Conservation (phyloP, 2,797 vertebrate species). For the Mallotus villosus region DNA sequence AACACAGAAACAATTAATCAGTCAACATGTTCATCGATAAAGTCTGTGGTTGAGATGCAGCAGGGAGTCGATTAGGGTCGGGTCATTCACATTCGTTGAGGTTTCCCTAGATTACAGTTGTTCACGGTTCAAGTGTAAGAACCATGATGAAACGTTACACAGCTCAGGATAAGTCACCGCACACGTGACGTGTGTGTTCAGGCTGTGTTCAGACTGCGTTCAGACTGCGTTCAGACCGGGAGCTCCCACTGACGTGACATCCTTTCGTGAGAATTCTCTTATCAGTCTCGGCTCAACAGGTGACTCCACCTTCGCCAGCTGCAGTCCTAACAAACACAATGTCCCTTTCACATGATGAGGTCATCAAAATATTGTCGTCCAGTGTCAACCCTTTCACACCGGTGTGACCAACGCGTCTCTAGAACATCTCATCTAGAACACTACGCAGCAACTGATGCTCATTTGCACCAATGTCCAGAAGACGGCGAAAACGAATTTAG, state of each 20-base stretch:
- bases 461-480: constrained; percentile 57
- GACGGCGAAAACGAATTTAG: too few species aligned
- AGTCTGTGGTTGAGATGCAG: constrained; percentile 48
- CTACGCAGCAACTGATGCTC: not conserved
- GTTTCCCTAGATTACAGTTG: constrained; percentile 23
- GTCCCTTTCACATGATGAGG: not conserved
- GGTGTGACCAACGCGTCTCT: too few species aligned
- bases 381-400: too few species aligned
- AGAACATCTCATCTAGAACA: too few species aligned
- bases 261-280: constrained; percentile 24
- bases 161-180: not conserved
- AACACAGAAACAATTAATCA: constrained; percentile 19
- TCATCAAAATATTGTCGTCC: too few species aligned
- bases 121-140: constrained; percentile 16
- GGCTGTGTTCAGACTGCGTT: not conserved
- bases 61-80: constrained; percentile 42
- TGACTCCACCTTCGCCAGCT: constrained; percentile 5
- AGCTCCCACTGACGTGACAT: constrained; percentile 1
- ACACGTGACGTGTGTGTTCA: not conserved
- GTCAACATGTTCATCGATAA: constrained; percentile 40
- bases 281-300: constrained; percentile 13
- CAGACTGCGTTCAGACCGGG: constrained; percentile 38
- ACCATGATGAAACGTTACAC: constrained; percentile 5
- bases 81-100: constrained; percentile 51
- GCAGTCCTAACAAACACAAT: not conserved